These are phyloP conservation scores for Drosophila azteca DNA, from an alignment of 1,140 invertebrate genomes.

Conservation along the genomic window DNA sequence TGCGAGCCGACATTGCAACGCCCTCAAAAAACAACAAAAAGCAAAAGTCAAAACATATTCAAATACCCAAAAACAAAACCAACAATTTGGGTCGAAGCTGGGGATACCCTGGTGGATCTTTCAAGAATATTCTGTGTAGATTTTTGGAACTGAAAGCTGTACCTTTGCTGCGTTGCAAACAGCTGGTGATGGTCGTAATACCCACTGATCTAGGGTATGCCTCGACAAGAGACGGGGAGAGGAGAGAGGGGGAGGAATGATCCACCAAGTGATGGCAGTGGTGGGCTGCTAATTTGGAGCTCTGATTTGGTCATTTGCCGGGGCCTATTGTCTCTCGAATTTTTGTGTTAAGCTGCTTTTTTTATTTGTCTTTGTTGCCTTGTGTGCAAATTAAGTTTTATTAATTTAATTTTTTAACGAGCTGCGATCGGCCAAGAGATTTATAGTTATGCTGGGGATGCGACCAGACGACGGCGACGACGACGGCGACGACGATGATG, in stretches of 20 bases:
- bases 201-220: too few species aligned
- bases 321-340: too few species aligned
- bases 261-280: conserved; percentile 54
- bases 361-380: conserved; percentile 25
- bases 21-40: conserved; percentile 47
- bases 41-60: not conserved
- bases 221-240: not conserved
- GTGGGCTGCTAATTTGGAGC: conserved; percentile 76
- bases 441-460: conserved; percentile 37
- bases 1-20: conserved; percentile 50
- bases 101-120: not conserved
- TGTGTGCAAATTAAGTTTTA: conserved; percentile 76
- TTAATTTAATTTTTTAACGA: conserved; percentile 81
- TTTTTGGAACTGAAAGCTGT: too few species aligned
- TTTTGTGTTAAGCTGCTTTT: conserved; percentile 11
- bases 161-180: not conserved
- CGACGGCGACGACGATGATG: conserved; percentile 5
- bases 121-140: too few species aligned
- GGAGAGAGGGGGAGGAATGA: conserved; percentile 7
- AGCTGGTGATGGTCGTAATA: not conserved
- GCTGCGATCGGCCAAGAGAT: conserved; percentile 63
- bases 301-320: conserved; percentile 69
- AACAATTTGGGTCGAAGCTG: not conserved
- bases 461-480: conserved; percentile 1
- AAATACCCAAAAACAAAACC: conserved; percentile 5